Base-by-base conservation (phyloP, 2,113 vertebrate species). In the Jaculus jaculus region DNA sequence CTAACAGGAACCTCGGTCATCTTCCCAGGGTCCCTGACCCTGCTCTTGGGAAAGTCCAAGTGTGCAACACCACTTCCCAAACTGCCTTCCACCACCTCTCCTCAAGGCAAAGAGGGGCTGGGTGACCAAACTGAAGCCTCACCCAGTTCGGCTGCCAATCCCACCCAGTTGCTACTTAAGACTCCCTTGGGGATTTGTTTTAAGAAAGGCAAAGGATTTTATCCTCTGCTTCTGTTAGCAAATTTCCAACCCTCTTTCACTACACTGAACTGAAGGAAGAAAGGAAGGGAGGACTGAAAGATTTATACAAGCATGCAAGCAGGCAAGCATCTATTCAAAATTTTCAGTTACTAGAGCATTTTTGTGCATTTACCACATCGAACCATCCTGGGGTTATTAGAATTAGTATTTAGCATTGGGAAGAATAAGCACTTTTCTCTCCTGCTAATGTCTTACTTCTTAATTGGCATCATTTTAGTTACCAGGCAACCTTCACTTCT, bases 401-500 rank as follows among this genome's bases (percentile, higher is more conserved):
- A 97, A 97, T 90, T 92, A 97, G 89, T 89, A 96, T 94, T 97
- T 86, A 93, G 92, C 93, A 93, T 91, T 97, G 94, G 91, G 93
- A 94, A 97, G 92, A 96, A 85, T 81, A 60, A 91, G 91, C 89
- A 92, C 71, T 96, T 71, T 92, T 96, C 95, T 97, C 82, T 96
- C 97, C 95, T 96, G 96, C 78, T 95, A 95, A 95, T 86, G 92
- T 87, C 93, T 97, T 97, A 97, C 95, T 86, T 97, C 88, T 93
- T 97, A 90, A 97, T 96, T 98, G 98, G 96, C 85, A 63, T 90
- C 89, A 96, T 90, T 97, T 94, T 89, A 95, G 97, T 98, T 98
- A 95, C 97, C 93, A 98, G 96, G 97, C 94, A 98, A 98, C 96
- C 77, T 78, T 97, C 74, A 97, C 39, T 96, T 96, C 97, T 97